phyloP scores from a whole-genome alignment of 2,888 invertebrate species.

The Drymonia ruficornis region DNA sequence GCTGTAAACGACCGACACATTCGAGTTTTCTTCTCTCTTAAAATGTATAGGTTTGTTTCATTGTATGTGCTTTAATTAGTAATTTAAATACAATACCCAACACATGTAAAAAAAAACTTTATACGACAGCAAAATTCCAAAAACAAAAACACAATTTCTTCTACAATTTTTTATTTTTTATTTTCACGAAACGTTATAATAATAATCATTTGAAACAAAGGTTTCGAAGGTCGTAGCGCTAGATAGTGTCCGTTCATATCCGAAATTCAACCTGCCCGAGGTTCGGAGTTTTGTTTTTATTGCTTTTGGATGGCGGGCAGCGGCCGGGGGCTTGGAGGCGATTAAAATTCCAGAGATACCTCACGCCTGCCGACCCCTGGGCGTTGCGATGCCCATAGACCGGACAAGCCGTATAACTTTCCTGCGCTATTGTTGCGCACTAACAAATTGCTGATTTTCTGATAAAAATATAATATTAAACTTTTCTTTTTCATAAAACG shows the following conservation, averaged over 20 bases:
- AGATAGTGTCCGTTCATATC: conserved; percentile 63
- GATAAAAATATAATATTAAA: conserved; percentile 36
- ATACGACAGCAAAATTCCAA: conserved; percentile 43
- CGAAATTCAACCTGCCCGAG: conserved; percentile 67
- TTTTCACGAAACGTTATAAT: conserved; percentile 26
- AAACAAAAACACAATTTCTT: conserved; percentile 4
- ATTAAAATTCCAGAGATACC: conserved; percentile 83
- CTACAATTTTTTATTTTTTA: too few species aligned
- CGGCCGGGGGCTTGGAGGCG: conserved; percentile 73
- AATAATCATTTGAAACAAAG: conserved; percentile 43
- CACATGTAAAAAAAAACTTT: neutral
- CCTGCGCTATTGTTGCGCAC: conserved; percentile 46
- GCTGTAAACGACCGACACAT: conserved; percentile 57
- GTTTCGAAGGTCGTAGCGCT: conserved; percentile 47
- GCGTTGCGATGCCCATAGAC: conserved; percentile 57
- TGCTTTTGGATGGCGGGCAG: conserved; percentile 57
- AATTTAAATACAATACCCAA: conserved; percentile 4
- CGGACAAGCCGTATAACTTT: conserved; percentile 44
- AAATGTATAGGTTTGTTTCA: conserved; percentile 46
- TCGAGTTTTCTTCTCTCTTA: conserved; percentile 53
- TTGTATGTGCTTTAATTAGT: conserved; percentile 48
- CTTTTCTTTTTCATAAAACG: conserved; percentile 30
- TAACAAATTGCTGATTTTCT: conserved; percentile 50
- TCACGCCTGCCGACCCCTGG: conserved; percentile 72
- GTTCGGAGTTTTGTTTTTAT: conserved; percentile 66